Percentiles rank a stretch among this genome's conserved stretches.
Conservation (phyloP, 2,113 vertebrate species). For the Tichodroma muraria region DNA sequence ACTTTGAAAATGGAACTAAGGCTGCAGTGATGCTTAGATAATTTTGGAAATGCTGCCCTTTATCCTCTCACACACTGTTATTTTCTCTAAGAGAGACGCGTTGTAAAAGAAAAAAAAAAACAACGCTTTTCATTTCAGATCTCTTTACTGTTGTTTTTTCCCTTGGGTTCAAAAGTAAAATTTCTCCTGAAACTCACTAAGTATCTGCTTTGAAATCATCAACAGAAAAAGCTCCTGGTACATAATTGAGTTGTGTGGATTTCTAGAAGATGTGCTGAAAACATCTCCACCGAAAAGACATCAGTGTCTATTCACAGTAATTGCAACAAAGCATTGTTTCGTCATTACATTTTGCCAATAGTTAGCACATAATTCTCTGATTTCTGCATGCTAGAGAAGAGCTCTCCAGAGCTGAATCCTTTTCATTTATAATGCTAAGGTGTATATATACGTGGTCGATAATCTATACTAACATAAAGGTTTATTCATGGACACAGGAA, state of each 20-base stretch:
- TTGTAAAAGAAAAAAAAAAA: neutral
- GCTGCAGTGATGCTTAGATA: neutral
- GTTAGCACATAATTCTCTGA: neutral
- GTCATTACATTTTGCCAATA: neutral
- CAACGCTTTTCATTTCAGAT: neutral
- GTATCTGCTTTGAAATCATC: neutral
- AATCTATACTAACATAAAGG: neutral
- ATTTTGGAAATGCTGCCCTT: slow-evolving; percentile 38
- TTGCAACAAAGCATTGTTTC: neutral
- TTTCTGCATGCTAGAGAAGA: neutral
- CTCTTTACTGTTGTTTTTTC: neutral
- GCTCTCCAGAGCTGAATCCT: neutral
- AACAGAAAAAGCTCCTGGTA: neutral
- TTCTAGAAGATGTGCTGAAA: neutral
- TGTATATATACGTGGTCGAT: neutral
- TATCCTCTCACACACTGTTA: neutral
- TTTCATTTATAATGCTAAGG: neutral
- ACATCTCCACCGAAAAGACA: neutral
- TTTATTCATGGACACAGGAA: neutral
- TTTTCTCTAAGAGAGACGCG: neutral
- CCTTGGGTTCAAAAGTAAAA: neutral
- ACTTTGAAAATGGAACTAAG: slow-evolving; percentile 37
- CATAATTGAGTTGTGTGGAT: neutral
- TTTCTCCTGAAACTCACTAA: neutral
- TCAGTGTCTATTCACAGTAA: neutral